These are phyloP conservation scores for Auanema freiburgensis DNA, from an alignment of 2,888 invertebrate species.

Conservation along the genomic window DNA sequence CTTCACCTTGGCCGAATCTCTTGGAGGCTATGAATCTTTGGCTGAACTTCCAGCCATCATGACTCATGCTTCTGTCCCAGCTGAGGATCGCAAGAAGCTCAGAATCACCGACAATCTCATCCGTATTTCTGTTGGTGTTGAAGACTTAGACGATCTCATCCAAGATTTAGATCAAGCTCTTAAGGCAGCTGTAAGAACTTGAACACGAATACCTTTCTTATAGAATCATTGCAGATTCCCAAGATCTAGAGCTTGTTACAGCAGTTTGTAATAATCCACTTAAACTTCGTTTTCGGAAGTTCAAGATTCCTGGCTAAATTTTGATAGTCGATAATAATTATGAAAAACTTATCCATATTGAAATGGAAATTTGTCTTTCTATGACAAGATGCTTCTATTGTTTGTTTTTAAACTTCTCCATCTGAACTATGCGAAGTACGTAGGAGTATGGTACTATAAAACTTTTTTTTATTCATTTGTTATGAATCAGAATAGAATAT, in stretches of 20 bases:
- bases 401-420: no score
- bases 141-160: conserved; percentile 82
- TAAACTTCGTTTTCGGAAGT: no score
- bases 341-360: no score
- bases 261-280: no score
- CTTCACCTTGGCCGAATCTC: conserved; percentile 86
- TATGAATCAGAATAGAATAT: no score
- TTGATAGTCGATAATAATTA: no score
- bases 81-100: conserved; percentile 74
- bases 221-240: not conserved
- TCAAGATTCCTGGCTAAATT: no score
- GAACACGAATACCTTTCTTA: not conserved
- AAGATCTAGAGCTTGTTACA: not conserved
- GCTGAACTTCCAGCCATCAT: conserved; percentile 87
- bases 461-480: no score
- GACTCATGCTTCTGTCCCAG: conserved; percentile 91
- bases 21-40: conserved; percentile 92
- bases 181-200: conserved; percentile 64
- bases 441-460: no score
- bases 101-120: conserved; percentile 84
- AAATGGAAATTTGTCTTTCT: no score
- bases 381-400: no score
- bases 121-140: conserved; percentile 85
- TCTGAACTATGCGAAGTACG: no score
- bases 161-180: conserved; percentile 83